Evolutionary conservation across 2,797 vertebrate species (phyloP).

Genomic region (Cyprinodon diabolis): DNA sequence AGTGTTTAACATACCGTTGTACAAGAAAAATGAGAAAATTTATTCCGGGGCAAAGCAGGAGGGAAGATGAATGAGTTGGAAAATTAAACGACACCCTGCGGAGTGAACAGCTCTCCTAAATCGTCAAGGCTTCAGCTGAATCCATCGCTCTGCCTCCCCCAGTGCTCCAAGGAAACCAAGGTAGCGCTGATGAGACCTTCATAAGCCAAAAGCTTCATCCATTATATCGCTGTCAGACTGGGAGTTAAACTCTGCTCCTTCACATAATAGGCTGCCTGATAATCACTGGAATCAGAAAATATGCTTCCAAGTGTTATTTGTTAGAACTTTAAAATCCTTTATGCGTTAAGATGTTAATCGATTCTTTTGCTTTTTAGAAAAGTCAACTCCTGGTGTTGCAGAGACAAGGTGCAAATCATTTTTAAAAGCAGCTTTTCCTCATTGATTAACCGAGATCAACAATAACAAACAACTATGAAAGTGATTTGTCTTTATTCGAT

Average conservation of each 20-base stretch:
- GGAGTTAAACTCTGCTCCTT: slow-evolving; percentile 12
- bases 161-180: slow-evolving; percentile 16
- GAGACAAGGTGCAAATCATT: not conserved
- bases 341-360: not conserved
- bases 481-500: not conserved
- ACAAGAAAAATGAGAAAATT: not conserved
- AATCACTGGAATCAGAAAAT: not conserved
- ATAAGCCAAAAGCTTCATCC: slow-evolving; percentile 12
- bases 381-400: not conserved
- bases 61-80: slow-evolving; percentile 4
- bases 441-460: not conserved
- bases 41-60: not conserved
- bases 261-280: slow-evolving; percentile 6
- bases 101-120: slow-evolving; percentile 8
- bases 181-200: slow-evolving; percentile 24
- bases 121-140: slow-evolving; percentile 21
- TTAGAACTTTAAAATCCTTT: slow-evolving; percentile 1
- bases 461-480: not conserved
- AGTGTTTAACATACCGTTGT: not conserved
- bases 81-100: slow-evolving; percentile 14
- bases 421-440: slow-evolving; percentile 6
- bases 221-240: slow-evolving; percentile 17
- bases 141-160: slow-evolving; percentile 4
- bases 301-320: not conserved
- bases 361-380: not conserved